A percentile compares a stretch with the other conserved stretches of the same genome.
Evolutionary conservation across 92 coral and sea anemone species (phyloP).

Genomic region (Porites lobata): DNA sequence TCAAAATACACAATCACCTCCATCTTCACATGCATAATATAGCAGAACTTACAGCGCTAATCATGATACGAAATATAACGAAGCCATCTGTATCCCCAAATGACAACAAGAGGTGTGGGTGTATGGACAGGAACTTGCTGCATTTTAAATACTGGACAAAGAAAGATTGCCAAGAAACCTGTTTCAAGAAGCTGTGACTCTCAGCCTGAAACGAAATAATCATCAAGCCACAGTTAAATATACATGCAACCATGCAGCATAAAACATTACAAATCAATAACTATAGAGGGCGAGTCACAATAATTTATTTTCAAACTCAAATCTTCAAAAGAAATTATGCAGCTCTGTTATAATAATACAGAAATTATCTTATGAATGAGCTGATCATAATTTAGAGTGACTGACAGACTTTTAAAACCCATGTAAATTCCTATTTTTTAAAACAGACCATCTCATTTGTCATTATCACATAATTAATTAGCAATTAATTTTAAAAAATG

Average conservation of each 20-base stretch:
- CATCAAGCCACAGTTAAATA: not conserved
- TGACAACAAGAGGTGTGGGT: slow-evolving; percentile 93
- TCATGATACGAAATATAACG: slow-evolving; percentile 90
- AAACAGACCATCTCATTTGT: no score
- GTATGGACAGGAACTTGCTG: slow-evolving; percentile 86
- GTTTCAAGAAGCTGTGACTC: slow-evolving; percentile 98
- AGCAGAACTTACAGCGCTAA: slow-evolving; percentile 93
- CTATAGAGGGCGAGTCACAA: no score
- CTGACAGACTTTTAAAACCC: no score
- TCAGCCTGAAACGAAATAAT: slow-evolving; percentile 77
- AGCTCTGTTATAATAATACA: no score
- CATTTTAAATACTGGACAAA: slow-evolving; percentile 91
- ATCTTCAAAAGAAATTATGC: no score
- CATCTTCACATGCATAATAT: not conserved
- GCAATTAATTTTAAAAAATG: no score
- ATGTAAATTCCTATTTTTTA: no score
- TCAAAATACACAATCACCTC: no score
- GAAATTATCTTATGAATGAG: no score
- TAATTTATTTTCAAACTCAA: no score
- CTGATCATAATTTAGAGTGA: no score
- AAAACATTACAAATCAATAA: not conserved
- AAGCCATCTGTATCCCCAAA: slow-evolving; percentile 98
- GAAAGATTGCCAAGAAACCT: slow-evolving; percentile 94
- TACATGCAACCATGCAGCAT: not conserved
- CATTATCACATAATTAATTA: no score